Percentiles rank a stretch among this genome's conserved stretches.
Evolutionary conservation across 2,113 vertebrate genomes (phyloP).

Genomic region (Perca schrenkii): DNA sequence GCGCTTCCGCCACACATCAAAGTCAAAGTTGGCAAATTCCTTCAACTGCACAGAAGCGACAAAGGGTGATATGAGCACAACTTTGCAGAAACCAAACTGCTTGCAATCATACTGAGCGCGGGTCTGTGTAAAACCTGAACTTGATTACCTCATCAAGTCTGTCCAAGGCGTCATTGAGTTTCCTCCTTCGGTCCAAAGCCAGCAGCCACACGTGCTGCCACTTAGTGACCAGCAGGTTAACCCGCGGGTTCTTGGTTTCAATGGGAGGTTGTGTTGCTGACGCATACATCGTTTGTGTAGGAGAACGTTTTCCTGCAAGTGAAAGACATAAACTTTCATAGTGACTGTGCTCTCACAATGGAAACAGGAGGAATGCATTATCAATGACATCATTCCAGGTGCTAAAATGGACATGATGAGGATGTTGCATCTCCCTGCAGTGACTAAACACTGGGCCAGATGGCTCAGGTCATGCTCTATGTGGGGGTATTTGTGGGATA

Average conservation of each 20-base stretch:
- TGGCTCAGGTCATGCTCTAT: conserved; percentile 62
- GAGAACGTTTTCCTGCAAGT: conserved; percentile 92
- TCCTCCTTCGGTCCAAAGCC: conserved; percentile 94
- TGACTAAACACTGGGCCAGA: conserved; percentile 68
- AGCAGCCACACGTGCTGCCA: conserved; percentile 99
- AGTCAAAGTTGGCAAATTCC: conserved; percentile 99
- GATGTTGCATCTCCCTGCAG: conserved; percentile 58
- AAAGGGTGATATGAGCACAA: background rate
- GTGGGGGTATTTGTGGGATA: conserved; percentile 50
- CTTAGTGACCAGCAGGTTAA: conserved; percentile 96
- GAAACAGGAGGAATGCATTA: conserved; percentile 27
- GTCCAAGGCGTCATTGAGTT: conserved; percentile 96
- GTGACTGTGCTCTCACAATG: conserved; percentile 23
- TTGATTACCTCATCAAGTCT: conserved; percentile 93
- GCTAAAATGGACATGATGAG: conserved; percentile 52
- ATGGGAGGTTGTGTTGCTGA: conserved; percentile 90
- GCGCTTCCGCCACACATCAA: conserved; percentile 98
- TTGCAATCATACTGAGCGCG: background rate
- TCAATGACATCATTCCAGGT: conserved; percentile 72
- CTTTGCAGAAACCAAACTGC: background rate
- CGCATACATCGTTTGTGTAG: conserved; percentile 90
- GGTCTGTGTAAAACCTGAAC: background rate
- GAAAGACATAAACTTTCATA: conserved; percentile 49
- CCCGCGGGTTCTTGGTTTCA: conserved; percentile 95
- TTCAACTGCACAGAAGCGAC: conserved; percentile 85